Evolutionary conservation across 2,888 invertebrate species (phyloP).

Genomic region (Dryadula phaetusa): DNA sequence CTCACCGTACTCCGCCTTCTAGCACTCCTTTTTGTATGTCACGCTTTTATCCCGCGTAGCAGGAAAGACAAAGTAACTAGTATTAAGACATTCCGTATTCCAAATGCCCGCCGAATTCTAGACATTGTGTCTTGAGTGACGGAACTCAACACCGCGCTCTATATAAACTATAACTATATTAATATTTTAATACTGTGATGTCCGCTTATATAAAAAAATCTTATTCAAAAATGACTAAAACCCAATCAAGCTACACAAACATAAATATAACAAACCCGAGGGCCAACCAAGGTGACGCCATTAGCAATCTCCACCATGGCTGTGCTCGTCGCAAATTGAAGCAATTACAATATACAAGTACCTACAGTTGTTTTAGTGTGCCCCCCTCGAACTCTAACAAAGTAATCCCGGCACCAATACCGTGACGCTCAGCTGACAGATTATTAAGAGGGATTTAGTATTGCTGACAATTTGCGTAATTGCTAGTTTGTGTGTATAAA

Average conservation of each 20-base stretch:
- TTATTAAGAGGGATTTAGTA: slow-evolving; percentile 30
- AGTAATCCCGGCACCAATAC: slow-evolving; percentile 48
- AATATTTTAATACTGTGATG: no score
- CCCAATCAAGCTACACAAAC: not conserved
- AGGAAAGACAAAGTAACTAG: no score
- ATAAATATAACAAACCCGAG: slow-evolving; percentile 19
- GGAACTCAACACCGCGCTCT: no score
- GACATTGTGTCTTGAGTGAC: no score
- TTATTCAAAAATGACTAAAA: not conserved
- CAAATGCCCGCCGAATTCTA: no score
- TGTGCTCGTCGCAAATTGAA: slow-evolving; percentile 71
- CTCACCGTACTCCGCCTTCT: no score
- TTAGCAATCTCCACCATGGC: slow-evolving; percentile 64
- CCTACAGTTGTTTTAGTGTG: slow-evolving; percentile 22
- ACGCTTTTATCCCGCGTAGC: no score
- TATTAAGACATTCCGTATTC: no score
- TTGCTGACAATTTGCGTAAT: slow-evolving; percentile 19
- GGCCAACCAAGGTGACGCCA: slow-evolving; percentile 65
- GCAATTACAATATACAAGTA: slow-evolving; percentile 68
- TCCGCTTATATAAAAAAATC: no score
- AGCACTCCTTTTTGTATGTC: no score
- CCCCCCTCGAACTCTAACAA: slow-evolving; percentile 40
- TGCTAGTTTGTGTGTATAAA: slow-evolving; percentile 6
- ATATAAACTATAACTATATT: no score
- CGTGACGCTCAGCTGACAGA: slow-evolving; percentile 46